Percentiles rank a stretch among this genome's conserved stretches.
These are phyloP conservation scores for Nesometra sesokonis DNA, from an alignment of 35 echinoderm and acorn worm genomes.

Conservation along the genomic window DNA sequence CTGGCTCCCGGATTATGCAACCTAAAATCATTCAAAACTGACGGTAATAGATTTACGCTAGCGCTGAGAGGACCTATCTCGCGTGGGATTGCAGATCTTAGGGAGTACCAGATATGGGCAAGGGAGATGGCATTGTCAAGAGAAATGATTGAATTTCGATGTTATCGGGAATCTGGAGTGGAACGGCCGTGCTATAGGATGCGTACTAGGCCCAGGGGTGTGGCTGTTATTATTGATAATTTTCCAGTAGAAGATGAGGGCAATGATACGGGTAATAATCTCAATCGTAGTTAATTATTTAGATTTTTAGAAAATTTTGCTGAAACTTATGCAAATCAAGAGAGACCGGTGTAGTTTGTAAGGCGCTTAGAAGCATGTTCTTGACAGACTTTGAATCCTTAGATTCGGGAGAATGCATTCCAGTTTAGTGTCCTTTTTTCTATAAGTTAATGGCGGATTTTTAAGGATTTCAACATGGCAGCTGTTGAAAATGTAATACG, in stretches of 20 bases:
- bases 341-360: too few relatives aligned
- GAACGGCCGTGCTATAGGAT: slow-evolving; percentile 68
- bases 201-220: slow-evolving; percentile 64
- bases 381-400: too few relatives aligned
- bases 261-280: background rate
- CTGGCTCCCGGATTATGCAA: slow-evolving; percentile 20
- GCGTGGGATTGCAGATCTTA: slow-evolving; percentile 3
- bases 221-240: slow-evolving; percentile 87
- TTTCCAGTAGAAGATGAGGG: slow-evolving; percentile 32
- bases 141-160: slow-evolving; percentile 42
- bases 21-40: slow-evolving; percentile 38
- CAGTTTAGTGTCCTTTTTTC: too few relatives aligned
- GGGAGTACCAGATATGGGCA: slow-evolving; percentile 35
- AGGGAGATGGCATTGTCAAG: slow-evolving; percentile 31
- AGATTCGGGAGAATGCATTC: too few relatives aligned
- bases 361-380: too few relatives aligned
- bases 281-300: too few relatives aligned
- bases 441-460: too few relatives aligned
- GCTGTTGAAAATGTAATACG: too few relatives aligned
- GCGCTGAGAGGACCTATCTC: slow-evolving; percentile 5
- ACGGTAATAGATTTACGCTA: slow-evolving; percentile 42
- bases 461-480: too few relatives aligned
- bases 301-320: too few relatives aligned
- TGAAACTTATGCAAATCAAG: too few relatives aligned
- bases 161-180: slow-evolving; percentile 5